Conservation (phyloP, 2,113 vertebrate species). For the Cacatua alba region DNA sequence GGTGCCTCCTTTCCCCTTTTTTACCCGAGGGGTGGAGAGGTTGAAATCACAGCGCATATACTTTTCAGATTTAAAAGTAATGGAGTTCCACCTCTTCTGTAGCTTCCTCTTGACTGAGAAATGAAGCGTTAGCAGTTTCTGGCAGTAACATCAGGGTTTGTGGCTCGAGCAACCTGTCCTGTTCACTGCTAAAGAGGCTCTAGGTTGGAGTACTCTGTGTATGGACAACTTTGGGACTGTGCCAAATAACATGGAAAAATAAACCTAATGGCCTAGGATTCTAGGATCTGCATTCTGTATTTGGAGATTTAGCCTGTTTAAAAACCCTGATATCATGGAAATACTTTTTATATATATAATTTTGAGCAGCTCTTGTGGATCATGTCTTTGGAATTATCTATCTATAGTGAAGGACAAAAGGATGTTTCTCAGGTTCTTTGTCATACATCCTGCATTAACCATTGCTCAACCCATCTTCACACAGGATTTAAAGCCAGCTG, state of each 20-base stretch:
- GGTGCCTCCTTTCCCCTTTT: background rate
- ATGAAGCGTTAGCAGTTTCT: background rate
- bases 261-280: background rate
- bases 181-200: background rate
- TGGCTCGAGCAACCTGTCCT: background rate
- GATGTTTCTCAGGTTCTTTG: background rate
- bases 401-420: background rate
- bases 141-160: background rate
- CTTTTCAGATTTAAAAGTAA: background rate
- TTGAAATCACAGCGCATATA: background rate
- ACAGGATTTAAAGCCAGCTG: background rate
- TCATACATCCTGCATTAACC: background rate
- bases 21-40: background rate
- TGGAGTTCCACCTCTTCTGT: background rate
- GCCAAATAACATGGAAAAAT: background rate
- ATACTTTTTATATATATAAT: background rate
- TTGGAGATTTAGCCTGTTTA: background rate
- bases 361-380: background rate
- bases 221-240: rapidly evolving
- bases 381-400: background rate
- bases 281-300: background rate
- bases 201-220: background rate
- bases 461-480: background rate
- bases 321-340: background rate
- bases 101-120: background rate